Percentiles rank a stretch among this genome's conserved stretches.
Evolutionary conservation across 2,888 invertebrate genomes (phyloP).

Genomic region (Pristionchus japonicus): DNA sequence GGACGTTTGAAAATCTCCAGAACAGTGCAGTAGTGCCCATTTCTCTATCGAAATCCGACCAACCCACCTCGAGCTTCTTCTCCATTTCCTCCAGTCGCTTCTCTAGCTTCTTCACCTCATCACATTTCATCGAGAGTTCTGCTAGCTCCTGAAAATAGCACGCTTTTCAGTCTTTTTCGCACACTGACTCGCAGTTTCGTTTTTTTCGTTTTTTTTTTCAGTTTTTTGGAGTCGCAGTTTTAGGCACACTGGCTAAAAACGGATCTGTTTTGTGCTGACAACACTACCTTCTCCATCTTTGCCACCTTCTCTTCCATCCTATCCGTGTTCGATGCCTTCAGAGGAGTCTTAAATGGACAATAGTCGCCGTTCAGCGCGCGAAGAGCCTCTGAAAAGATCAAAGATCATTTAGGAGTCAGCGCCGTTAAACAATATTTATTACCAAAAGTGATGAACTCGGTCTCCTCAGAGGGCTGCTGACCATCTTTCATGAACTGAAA

Average conservation of each 20-base stretch:
- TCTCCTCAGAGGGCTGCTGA: neutral
- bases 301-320: neutral
- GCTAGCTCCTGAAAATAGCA: neutral
- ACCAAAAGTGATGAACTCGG: neutral
- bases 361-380: neutral
- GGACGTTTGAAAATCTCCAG: too few species aligned
- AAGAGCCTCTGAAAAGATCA: neutral
- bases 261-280: too few species aligned
- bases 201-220: too few species aligned
- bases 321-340: too few species aligned
- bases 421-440: neutral
- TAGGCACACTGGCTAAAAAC: too few species aligned
- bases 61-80: neutral
- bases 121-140: neutral
- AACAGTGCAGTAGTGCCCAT: too few species aligned
- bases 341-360: neutral
- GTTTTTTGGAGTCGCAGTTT: too few species aligned
- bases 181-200: too few species aligned
- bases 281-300: neutral
- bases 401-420: neutral
- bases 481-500: neutral
- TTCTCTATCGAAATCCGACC: too few species aligned
- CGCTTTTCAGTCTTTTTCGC: too few species aligned
- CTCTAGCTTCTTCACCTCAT: neutral
- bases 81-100: neutral